phyloP scores from a whole-genome alignment of 2,888 invertebrate species.

The Mamestra brassicae region DNA sequence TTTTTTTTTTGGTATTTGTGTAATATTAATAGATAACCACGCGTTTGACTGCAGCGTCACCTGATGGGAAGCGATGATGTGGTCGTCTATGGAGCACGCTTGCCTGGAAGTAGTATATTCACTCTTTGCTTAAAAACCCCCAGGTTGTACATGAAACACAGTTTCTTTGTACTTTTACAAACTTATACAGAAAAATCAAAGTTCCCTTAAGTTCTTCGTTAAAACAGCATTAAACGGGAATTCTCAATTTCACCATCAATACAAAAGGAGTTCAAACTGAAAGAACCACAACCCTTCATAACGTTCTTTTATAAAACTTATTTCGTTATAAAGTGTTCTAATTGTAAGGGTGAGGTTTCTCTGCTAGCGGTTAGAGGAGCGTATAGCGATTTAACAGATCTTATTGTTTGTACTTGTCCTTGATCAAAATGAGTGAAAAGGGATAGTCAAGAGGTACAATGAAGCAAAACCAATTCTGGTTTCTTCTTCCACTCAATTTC shows the following conservation, averaged over 20 bases:
- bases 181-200: conserved; percentile 14
- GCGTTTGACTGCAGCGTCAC: too few species aligned
- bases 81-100: too few species aligned
- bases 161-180: neutral
- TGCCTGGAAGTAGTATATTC: too few species aligned
- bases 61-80: too few species aligned
- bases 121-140: too few species aligned
- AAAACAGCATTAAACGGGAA: conserved; percentile 75
- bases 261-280: conserved; percentile 70
- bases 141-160: too few species aligned
- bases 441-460: too few species aligned
- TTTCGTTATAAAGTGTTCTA: conserved; percentile 73
- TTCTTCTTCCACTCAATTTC: too few species aligned
- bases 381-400: conserved; percentile 9
- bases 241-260: conserved; percentile 69
- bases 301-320: conserved; percentile 82
- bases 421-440: too few species aligned
- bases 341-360: conserved; percentile 54
- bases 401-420: neutral
- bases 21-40: too few species aligned
- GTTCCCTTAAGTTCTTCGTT: conserved; percentile 67
- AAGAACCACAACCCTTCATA: conserved; percentile 79
- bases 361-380: conserved; percentile 16
- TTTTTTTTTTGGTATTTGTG: too few species aligned
- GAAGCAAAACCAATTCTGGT: too few species aligned